Evolutionary conservation across 2,797 vertebrate species (phyloP).

Genomic region (Centroberyx gerrardi): DNA sequence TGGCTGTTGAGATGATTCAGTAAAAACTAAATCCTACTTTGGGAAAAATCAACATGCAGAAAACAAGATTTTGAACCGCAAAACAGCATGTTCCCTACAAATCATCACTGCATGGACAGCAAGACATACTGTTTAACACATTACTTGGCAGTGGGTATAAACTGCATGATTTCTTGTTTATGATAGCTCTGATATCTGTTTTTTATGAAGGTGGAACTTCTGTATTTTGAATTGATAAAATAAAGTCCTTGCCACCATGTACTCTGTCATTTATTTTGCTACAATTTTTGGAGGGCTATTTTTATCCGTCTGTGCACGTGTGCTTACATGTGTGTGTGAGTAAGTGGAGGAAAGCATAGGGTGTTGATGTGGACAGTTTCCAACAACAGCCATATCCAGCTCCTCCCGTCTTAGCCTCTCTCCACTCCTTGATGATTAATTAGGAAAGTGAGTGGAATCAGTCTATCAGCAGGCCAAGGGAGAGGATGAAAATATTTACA

Average conservation of each 20-base stretch:
- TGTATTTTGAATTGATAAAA: neutral
- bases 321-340: constrained; percentile 31
- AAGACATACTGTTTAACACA: neutral
- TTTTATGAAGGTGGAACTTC: neutral
- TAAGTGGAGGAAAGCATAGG: constrained; percentile 27
- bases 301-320: constrained; percentile 28
- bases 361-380: constrained; percentile 71
- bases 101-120: too few relatives aligned
- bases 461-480: constrained; percentile 70
- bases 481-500: constrained; percentile 85
- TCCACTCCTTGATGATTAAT: constrained; percentile 81
- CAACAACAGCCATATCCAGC: constrained; percentile 67
- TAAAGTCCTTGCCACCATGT: neutral
- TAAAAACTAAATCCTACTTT: neutral
- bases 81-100: too few relatives aligned
- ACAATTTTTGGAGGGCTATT: constrained; percentile 14
- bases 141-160: neutral
- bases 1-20: constrained; percentile 16
- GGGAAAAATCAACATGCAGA: too few relatives aligned
- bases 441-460: constrained; percentile 73
- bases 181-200: neutral
- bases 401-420: constrained; percentile 60
- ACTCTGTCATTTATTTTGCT: neutral
- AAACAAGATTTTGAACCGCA: too few relatives aligned
- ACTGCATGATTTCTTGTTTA: too few relatives aligned